Evolutionary conservation across 2,797 vertebrate species (phyloP).

Genomic region (Pseudochaenichthys georgianus): DNA sequence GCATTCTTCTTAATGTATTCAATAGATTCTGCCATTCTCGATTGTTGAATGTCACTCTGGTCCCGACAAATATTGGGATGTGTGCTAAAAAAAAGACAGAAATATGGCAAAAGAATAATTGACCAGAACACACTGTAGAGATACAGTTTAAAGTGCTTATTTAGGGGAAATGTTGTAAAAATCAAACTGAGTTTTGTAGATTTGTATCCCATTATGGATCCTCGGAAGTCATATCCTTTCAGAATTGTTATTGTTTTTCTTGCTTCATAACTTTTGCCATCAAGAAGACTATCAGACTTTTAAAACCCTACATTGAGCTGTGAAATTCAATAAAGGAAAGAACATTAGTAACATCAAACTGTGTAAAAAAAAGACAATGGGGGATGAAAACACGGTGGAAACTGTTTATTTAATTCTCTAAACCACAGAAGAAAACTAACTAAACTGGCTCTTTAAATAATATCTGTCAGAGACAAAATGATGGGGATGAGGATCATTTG

Average conservation of each 20-base stretch:
- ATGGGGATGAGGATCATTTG: constrained; percentile 74
- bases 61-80: constrained; percentile 78
- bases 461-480: constrained; percentile 62
- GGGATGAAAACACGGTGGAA: constrained; percentile 28
- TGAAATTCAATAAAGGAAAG: constrained; percentile 34
- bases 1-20: constrained; percentile 74
- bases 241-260: constrained; percentile 40
- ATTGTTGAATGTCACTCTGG: constrained; percentile 79
- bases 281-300: constrained; percentile 28
- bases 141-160: constrained; percentile 20
- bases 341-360: constrained; percentile 41
- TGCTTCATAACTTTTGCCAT: constrained; percentile 51
- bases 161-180: constrained; percentile 29
- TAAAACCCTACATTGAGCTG: constrained; percentile 36
- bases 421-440: constrained; percentile 18
- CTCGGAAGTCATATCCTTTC: constrained; percentile 3
- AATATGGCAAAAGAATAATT: constrained; percentile 58
- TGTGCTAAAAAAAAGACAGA: constrained; percentile 77
- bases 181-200: constrained; percentile 16
- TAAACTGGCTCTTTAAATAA: constrained; percentile 49
- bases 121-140: constrained; percentile 32
- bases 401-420: constrained; percentile 14
- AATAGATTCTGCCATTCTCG: constrained; percentile 98
- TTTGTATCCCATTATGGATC: constrained; percentile 29
- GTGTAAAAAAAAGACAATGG: constrained; percentile 22